Evolutionary conservation across 2,797 vertebrate species (phyloP), one percentile per base, ranked within the genome.

Genomic region (Glyptemys insculpta): DNA sequence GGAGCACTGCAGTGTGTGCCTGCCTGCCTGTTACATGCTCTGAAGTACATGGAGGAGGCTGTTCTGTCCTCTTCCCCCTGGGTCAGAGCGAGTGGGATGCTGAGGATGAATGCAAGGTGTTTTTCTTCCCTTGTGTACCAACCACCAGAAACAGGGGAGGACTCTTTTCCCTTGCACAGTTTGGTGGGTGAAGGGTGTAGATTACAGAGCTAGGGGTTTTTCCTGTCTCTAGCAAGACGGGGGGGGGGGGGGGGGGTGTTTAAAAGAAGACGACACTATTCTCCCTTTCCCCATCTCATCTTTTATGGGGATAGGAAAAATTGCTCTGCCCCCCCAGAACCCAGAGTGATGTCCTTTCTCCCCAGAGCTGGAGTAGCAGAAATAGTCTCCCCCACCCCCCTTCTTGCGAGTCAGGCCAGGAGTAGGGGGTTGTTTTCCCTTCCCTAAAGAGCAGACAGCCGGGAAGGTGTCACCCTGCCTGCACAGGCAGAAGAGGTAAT

Each of bases 61-160:
- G 72, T 86, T 83, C 96, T 84, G 88, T 87, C 86, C 89, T 87
- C 82, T 93, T 49, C 27, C 12, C 25, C 27, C 74, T 29, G 44
- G 44, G 2, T n/a, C 88, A 81, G 52, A 47, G 90, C 65, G 92
- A 94, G 90, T 2, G 90, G 87, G 62, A 12, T n/a, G 88, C 89
- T 31, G 52, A 81, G 52, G 0, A 91, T 89, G 87, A 92, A 79
- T 83, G 57, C 54, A 29, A 44, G 4, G 74, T 74, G 50, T 34
- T 18, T 93, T 65, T 74, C 4, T 79, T 78, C 8, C 72, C 54
- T 34, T 3, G 72, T 5, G 9, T 10, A 12, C 14, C 31, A n/a
- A 16, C n/a, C 34, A 62, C n/a, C n/a, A 37, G 65, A n/a, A 18
- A 65, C 16, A 31, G 59, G 59, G 14, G 59, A 16, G 5, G 31